A percentile compares a stretch with the other conserved stretches of the same genome.
These are phyloP conservation scores for Toxotes jaculatrix DNA, from an alignment of 2,113 vertebrate genomes.

Conservation along the genomic window DNA sequence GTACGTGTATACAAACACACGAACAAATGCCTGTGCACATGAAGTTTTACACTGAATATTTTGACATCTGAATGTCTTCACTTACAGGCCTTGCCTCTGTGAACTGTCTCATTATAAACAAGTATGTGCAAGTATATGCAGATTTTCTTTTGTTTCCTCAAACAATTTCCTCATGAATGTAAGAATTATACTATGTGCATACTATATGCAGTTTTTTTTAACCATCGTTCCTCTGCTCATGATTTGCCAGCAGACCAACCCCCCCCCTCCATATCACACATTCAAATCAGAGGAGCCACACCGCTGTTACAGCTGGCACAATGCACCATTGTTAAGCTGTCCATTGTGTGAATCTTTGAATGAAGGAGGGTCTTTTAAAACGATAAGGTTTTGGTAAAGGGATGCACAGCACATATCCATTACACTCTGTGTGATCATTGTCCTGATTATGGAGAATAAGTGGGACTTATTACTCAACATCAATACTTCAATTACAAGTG, in stretches of 20 bases:
- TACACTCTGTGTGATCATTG: slow-evolving; percentile 37
- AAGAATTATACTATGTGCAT: neutral
- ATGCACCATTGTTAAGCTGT: slow-evolving; percentile 61
- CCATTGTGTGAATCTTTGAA: slow-evolving; percentile 51
- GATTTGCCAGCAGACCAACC: slow-evolving; percentile 27
- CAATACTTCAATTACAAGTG: slow-evolving; percentile 76
- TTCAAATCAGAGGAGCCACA: slow-evolving; percentile 37
- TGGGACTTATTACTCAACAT: slow-evolving; percentile 66
- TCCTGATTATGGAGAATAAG: slow-evolving; percentile 64
- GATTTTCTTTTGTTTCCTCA: slow-evolving; percentile 15
- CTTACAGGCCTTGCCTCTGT: neutral
- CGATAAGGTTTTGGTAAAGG: slow-evolving; percentile 30
- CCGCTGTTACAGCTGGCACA: slow-evolving; percentile 56
- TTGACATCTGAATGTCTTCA: slow-evolving; percentile 19
- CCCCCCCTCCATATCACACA: slow-evolving; percentile 34
- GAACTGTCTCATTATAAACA: slow-evolving; percentile 21
- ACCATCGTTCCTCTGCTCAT: neutral
- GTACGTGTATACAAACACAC: neutral
- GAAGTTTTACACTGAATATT: neutral
- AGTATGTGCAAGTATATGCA: no score
- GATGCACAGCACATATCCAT: slow-evolving; percentile 52
- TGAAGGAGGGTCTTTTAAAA: slow-evolving; percentile 22
- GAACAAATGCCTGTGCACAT: neutral
- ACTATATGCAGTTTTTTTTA: neutral
- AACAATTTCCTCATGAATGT: slow-evolving; percentile 4